Evolutionary conservation across 2,113 vertebrate genomes (phyloP).

Genomic region (Podiceps cristatus): DNA sequence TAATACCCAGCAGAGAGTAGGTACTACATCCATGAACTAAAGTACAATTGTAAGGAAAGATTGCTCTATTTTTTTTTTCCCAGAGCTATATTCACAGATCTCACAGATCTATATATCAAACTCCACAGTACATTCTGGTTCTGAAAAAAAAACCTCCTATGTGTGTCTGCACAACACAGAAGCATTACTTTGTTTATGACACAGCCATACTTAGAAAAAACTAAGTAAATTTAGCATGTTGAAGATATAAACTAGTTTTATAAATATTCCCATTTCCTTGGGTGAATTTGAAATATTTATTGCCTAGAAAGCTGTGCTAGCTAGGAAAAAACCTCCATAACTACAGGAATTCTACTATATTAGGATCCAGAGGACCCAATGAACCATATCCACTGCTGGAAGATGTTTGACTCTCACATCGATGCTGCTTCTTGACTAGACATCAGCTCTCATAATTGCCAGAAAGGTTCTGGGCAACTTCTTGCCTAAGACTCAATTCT

Average conservation of each 20-base stretch:
- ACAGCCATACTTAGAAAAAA: background rate
- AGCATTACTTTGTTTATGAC: background rate
- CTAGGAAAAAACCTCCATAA: background rate
- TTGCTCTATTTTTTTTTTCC: fast-evolving
- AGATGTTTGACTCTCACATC: background rate
- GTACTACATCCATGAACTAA: background rate
- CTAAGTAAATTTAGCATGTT: background rate
- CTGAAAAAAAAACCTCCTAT: fast-evolving
- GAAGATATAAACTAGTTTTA: background rate
- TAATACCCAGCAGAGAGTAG: background rate
- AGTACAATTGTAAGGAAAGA: background rate
- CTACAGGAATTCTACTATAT: background rate
- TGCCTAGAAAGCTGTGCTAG: background rate
- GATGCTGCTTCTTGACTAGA: background rate
- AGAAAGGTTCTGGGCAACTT: background rate
- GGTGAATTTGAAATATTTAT: background rate
- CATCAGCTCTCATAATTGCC: background rate
- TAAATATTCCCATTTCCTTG: background rate
- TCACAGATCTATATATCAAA: background rate
- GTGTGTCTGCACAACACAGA: background rate
- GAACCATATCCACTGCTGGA: background rate
- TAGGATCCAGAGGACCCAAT: background rate
- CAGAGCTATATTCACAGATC: background rate
- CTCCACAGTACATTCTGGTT: background rate
- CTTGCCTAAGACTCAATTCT: background rate